Evolutionary conservation across 2,888 invertebrate genomes (phyloP), one percentile per base, ranked within the genome.

Genomic region (Smittia aterrima): DNA sequence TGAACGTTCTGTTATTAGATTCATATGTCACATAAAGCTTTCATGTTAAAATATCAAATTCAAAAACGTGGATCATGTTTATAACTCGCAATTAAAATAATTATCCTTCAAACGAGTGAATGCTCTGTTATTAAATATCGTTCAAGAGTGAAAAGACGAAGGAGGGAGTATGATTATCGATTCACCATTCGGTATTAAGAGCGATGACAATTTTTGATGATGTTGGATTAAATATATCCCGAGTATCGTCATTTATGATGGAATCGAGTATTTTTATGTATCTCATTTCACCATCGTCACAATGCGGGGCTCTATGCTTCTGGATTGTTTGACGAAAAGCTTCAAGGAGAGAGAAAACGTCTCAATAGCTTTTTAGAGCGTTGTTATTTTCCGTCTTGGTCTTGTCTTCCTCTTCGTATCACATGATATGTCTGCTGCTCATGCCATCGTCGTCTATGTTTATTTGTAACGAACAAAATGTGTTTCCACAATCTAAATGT

Each of bases 131-230:
- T 58, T 58, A 22, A 58, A 58, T 58, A 24, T 24, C 58, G 24
- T 47, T 47, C 47, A 47, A 13, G 11, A n/a, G n/a, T n/a, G 58
- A 18, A 9, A 32, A 47, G 47, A 16, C 4, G 47, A 47, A 47
- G 47, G 58, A 58, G 22, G 20, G 58, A 58, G 9, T 4, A 11
- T 58, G 58, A 58, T 58, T 58, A 58, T 58, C 58, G 58, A 58
- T 58, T 58, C 58, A 13, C 20, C 58, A 58, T 58, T 58, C 18
- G n/a, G 22, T 18, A 47, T 47, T 47, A 58, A 58, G 1, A 22
- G 58, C 58, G 58, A 58, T 58, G 58, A 58, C 58, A 58, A 20
- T 58, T 58, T n/a, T 58, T 58, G 58, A 58, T 58, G 58, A 58
- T 58, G 58, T 22, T 11, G 16, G 47, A 47, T 47, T 47, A 47